These are phyloP conservation scores for Rhabditoides inermis DNA, from an alignment of 2,888 invertebrate genomes.

Conservation along the genomic window DNA sequence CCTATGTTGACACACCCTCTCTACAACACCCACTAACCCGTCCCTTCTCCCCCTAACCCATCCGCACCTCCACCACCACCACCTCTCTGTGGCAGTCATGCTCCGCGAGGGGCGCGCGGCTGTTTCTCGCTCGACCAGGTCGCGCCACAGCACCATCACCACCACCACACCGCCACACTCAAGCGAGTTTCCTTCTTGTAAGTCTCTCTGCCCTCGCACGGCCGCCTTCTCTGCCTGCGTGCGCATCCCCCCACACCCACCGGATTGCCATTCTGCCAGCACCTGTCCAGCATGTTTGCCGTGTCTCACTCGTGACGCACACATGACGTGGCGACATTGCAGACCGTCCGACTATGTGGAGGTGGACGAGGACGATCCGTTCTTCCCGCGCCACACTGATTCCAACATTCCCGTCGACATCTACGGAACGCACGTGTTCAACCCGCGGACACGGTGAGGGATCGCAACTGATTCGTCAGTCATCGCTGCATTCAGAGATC, in stretches of 20 bases:
- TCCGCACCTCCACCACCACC: too few species aligned
- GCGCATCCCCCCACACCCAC: neutral
- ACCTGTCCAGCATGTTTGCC: neutral
- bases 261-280: neutral
- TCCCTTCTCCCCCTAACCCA: neutral
- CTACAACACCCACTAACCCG: constrained; percentile 4
- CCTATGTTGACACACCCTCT: neutral
- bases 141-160: too few species aligned
- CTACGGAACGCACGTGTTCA: constrained; percentile 51
- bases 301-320: neutral
- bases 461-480: constrained; percentile 8
- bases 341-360: constrained; percentile 47
- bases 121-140: too few species aligned
- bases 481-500: constrained; percentile 19
- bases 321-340: constrained; percentile 10
- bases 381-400: constrained; percentile 44
- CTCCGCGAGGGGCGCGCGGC: too few species aligned
- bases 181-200: neutral
- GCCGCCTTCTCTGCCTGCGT: constrained; percentile 2
- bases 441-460: constrained; percentile 44
- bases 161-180: neutral
- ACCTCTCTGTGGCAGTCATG: too few species aligned
- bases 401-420: constrained; percentile 48
- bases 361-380: constrained; percentile 50
- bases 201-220: neutral